A percentile compares a stretch with the other conserved stretches of the same genome.
phyloP scores from a whole-genome alignment of 2,113 vertebrate species.

The Hydrolagus affinis region DNA sequence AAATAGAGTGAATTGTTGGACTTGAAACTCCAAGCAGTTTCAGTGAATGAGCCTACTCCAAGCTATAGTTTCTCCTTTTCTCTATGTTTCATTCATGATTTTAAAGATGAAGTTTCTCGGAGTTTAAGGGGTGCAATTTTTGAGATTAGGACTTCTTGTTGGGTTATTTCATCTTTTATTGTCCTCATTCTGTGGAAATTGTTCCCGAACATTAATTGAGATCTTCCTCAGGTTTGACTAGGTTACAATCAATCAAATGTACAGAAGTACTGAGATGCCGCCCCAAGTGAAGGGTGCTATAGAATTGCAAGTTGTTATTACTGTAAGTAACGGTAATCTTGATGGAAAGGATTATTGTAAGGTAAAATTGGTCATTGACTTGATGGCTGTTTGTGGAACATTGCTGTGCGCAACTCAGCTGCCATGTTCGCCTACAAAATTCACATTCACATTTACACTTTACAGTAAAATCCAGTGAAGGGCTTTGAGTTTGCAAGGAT shows the following conservation, averaged over 20 bases:
- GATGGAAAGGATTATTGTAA: too few relatives aligned
- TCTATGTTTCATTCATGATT: conserved; percentile 14
- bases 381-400: too few relatives aligned
- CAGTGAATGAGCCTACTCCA: neutral
- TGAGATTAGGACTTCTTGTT: neutral
- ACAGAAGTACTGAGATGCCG: neutral
- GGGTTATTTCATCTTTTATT: neutral
- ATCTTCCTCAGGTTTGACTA: neutral
- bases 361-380: too few relatives aligned
- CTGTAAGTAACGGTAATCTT: too few relatives aligned
- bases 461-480: neutral
- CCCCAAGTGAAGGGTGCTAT: too few relatives aligned
- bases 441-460: neutral
- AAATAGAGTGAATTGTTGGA: neutral
- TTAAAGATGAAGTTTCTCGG: conserved; percentile 2
- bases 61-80: conserved; percentile 5
- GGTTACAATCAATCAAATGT: neutral
- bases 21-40: neutral
- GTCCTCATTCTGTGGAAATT: conserved; percentile 8
- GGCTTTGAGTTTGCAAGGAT: neutral
- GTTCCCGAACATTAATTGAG: neutral
- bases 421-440: too few relatives aligned
- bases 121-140: neutral
- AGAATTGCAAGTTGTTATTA: too few relatives aligned
- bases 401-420: too few relatives aligned